These are phyloP conservation scores for Anguilla anguilla DNA, from an alignment of 2,797 vertebrate genomes.

Conservation along the genomic window DNA sequence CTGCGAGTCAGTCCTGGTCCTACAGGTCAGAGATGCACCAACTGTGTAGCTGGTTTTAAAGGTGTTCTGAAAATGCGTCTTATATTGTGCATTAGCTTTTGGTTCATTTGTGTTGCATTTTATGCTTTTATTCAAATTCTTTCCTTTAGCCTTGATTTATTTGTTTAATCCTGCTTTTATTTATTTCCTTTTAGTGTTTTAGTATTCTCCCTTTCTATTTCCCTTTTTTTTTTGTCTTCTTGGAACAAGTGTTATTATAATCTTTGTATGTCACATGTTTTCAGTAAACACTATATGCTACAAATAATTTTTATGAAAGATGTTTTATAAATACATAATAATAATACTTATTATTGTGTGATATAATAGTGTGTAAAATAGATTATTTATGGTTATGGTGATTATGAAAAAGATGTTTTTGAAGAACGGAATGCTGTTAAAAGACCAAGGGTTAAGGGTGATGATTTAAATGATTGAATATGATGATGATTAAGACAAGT, in stretches of 20 bases:
- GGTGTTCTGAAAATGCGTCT: not conserved
- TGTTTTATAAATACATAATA: too few relatives aligned
- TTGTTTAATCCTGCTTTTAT: not conserved
- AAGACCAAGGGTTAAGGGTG: not conserved
- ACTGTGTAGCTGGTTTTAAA: not conserved
- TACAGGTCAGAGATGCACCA: not conserved
- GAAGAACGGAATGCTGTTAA: slow-evolving; percentile 5
- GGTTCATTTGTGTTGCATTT: not conserved
- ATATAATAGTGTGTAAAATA: not conserved
- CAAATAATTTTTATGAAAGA: too few relatives aligned
- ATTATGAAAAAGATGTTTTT: not conserved
- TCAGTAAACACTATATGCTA: too few relatives aligned
- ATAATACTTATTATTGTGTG: too few relatives aligned
- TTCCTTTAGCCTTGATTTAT: not conserved
- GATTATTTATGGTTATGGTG: not conserved
- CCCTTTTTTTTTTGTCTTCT: too few relatives aligned
- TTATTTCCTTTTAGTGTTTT: not conserved
- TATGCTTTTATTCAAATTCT: not conserved
- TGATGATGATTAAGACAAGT: slow-evolving; percentile 1
- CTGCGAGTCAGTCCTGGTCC: not conserved
- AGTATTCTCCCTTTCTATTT: not conserved
- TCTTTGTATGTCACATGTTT: too few relatives aligned
- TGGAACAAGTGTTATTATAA: not conserved
- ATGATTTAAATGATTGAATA: not conserved
- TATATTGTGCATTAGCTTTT: not conserved